Conservation (phyloP, 1,140 invertebrate species). For the Asobara japonica region DNA sequence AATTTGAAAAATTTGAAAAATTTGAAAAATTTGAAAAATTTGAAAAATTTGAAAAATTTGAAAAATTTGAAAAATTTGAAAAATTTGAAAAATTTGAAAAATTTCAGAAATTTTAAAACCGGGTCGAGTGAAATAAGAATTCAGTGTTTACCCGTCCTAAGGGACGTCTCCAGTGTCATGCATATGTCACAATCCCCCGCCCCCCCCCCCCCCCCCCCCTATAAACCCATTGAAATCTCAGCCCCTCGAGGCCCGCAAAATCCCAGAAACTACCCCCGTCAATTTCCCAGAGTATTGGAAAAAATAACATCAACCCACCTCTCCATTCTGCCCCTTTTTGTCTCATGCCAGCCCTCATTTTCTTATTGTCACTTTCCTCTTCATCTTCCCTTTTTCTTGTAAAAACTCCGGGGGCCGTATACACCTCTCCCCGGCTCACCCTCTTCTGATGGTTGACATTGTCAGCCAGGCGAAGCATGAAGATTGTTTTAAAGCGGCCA, state of each 20-base stretch:
- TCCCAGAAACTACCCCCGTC: constrained; percentile 5
- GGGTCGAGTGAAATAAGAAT: too few relatives aligned
- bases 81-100: too few relatives aligned
- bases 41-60: too few relatives aligned
- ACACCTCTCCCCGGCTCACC: constrained; percentile 19
- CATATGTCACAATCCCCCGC: constrained; percentile 1
- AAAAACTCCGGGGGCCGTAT: constrained; percentile 12
- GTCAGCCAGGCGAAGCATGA: constrained; percentile 21
- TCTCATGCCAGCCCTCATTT: neutral
- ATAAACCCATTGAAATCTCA: constrained; percentile 37
- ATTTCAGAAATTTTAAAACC: too few relatives aligned
- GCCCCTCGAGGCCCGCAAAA: constrained; percentile 22
- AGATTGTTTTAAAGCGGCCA: constrained; percentile 65
- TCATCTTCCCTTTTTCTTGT: constrained; percentile 1
- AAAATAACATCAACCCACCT: constrained; percentile 41
- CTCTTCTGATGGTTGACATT: constrained; percentile 29
- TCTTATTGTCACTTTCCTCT: constrained; percentile 27
- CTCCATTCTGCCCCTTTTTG: neutral
- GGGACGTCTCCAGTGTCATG: constrained; percentile 36
- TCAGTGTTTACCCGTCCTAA: constrained; percentile 58
- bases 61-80: too few relatives aligned
- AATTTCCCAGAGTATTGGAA: constrained; percentile 51
- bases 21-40: too few relatives aligned
- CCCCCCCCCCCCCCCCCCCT: neutral
- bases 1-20: too few relatives aligned